Base-by-base conservation (phyloP, 1,140 invertebrate species). In the Mamestra configurata region DNA sequence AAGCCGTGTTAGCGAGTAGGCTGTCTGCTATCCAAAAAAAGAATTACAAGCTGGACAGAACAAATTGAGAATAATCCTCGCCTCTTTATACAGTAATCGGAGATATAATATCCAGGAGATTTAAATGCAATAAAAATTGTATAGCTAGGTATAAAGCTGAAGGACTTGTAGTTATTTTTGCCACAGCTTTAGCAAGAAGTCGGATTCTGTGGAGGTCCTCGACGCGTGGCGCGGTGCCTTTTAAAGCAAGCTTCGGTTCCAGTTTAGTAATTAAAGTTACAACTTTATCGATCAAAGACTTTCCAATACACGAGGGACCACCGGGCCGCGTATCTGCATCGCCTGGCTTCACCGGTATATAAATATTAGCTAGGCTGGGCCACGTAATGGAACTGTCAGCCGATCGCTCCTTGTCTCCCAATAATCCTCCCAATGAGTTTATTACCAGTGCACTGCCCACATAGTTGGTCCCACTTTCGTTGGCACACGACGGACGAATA, bases 261-360 rank as follows among this genome's bases (percentile, higher is more conserved):
- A 93, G 90, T 91, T 93, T 89, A 90, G 91, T 89, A 93, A 94
- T 94, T 93, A 94, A 94, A 92, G 86, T 89, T 89, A 93, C 92
- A 92, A 91, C 89, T 94, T 94, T 94, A 94, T 94, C 91, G 92
- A 93, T 92, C 88, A 90, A 89, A 88, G 86, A 81, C 86, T 88
- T 89, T 86, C 89, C 86, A 88, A 79, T 85, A 84, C 80, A 84
- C 79, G 87, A 81, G 77, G 84, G 92, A 92, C 91, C 89, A 92
- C 90, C 90, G 85, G 77, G 87, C 80, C 83, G 80, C 85, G 66
- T 88, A 89, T 92, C 88, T 88, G 81, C 82, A 79, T 80, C 81
- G 82, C 86, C 83, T 83, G 86, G 84, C 84, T 3, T 83, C 82
- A 85, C 79, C 82, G 75, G 72, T 84, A 84, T 89, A 90, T 89